Evolutionary conservation across 2,888 invertebrate genomes (phyloP), one percentile per base, ranked within the genome.

Genomic region (Sisyra terminalis): DNA sequence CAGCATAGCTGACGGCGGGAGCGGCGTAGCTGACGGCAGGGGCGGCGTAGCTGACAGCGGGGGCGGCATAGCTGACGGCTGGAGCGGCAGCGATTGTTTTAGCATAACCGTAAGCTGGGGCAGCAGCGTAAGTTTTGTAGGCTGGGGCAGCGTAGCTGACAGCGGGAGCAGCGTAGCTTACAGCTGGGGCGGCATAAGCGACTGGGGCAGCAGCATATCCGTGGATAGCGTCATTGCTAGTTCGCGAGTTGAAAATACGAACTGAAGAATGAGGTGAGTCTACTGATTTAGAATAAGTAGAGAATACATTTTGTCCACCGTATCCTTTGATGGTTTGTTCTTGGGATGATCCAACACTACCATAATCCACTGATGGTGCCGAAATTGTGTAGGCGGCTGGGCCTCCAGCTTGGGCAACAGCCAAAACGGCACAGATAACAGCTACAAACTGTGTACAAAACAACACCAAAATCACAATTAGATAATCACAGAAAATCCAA

Each of bases 271-370:
- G 51, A 2, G 55, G 55, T 7, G 55, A 48, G 13, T 57, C 54
- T 18, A 56, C 55, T 17, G 51, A 45, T 37, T 54, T 54, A 41
- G 48, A 50, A 47, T 52, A 56, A 16, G 50, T 47, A 2, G 56
- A 52, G n/a, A 54, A 37, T 4, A 54, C 55, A 45, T 57, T 56
- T 42, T 56, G 54, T 3, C 57, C 56, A 5, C 49, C 57, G 42
- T 50, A 54, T 7, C 56, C 56, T 45, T 56, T 57, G 42, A 57
- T 55, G 10, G 57, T 56, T 3, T 53, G 55, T 18, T 57, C 57
- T 17, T 56, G 55, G 41, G 50, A 53, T 47, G 49, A 54, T 17
- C 53, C 40, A 13, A 40, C 31, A 15, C 40, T 40, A 14, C 40
- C 40, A 31, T 16, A 31, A 15, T 31, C 40, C 3, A 40, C 6